Evolutionary conservation across 2,888 invertebrate genomes (phyloP).

Genomic region (Catocala nupta): DNA sequence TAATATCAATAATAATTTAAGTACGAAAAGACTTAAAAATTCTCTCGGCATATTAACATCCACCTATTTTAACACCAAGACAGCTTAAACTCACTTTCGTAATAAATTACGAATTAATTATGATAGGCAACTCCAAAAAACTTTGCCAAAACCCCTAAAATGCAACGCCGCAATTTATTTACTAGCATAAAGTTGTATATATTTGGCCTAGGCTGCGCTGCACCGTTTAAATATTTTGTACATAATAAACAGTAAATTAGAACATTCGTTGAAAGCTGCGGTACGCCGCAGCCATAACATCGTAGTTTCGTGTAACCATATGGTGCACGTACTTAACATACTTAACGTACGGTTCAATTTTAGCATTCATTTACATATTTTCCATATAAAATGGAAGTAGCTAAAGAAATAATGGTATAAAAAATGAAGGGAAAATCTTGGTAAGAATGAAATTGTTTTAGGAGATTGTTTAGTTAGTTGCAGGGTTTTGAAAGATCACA

Average conservation of each 20-base stretch:
- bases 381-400: neutral
- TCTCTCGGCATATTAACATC: too few species aligned
- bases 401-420: neutral
- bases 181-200: neutral
- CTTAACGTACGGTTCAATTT: slow-evolving; percentile 2
- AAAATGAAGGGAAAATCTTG: neutral
- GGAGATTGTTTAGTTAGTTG: too few species aligned
- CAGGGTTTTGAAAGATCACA: too few species aligned
- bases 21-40: too few species aligned
- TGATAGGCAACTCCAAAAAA: too few species aligned
- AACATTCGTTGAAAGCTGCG: slow-evolving; percentile 1
- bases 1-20: too few species aligned
- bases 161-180: too few species aligned
- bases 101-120: too few species aligned
- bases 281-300: neutral
- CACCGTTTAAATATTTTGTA: neutral
- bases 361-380: slow-evolving; percentile 3
- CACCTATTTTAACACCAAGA: too few species aligned
- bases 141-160: too few species aligned
- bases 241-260: slow-evolving; percentile 3
- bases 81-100: too few species aligned
- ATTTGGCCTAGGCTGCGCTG: neutral
- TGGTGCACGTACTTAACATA: neutral
- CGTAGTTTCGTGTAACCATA: slow-evolving; percentile 5
- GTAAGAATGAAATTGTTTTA: neutral